A percentile compares a stretch with the other conserved stretches of the same genome.
Evolutionary conservation across 2,797 vertebrate genomes (phyloP).

Genomic region (Acrossocheilus fasciatus): DNA sequence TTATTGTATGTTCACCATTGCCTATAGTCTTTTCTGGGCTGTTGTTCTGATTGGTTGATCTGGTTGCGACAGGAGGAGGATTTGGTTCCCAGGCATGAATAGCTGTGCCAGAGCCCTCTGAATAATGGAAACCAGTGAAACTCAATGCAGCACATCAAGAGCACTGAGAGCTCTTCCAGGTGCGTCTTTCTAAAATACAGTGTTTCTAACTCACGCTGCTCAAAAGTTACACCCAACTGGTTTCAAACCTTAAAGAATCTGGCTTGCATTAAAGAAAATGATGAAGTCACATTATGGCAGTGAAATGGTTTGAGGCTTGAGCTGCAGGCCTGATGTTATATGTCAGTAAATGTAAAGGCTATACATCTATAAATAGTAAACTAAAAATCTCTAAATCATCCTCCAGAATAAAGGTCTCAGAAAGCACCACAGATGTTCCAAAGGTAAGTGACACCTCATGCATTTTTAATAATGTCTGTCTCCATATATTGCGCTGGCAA

Average conservation of each 20-base stretch:
- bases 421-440: not conserved
- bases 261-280: not conserved
- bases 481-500: conserved; percentile 63
- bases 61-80: conserved; percentile 31
- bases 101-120: conserved; percentile 39
- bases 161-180: conserved; percentile 1
- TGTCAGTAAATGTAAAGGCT: not conserved
- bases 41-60: conserved; percentile 45
- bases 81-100: conserved; percentile 57
- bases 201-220: not conserved
- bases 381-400: not conserved
- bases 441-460: conserved; percentile 67
- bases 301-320: not conserved
- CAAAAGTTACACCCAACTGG: not conserved
- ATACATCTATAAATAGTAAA: not conserved
- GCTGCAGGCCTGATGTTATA: not conserved
- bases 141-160: conserved; percentile 49
- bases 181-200: not conserved
- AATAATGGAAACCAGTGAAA: conserved; percentile 63
- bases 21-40: not conserved
- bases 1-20: not conserved
- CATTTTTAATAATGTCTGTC: conserved; percentile 72
- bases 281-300: not conserved
- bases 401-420: conserved; percentile 34
- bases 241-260: not conserved